Base-by-base conservation (phyloP, 2,888 invertebrate genomes). In the Sphaeridia pumilis region DNA sequence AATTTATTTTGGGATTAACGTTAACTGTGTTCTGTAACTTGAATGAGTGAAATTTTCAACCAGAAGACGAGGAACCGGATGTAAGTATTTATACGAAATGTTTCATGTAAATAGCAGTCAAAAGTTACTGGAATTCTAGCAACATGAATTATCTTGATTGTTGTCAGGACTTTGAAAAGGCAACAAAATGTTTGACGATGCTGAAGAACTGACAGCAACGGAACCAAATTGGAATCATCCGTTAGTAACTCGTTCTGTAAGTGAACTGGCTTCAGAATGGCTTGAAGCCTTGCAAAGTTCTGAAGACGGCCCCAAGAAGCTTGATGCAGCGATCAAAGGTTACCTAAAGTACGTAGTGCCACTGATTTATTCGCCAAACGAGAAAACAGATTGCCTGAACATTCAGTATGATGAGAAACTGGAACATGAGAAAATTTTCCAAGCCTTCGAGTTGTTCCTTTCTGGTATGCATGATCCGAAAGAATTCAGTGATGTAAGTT, bases 381-480 rank as follows among this genome's bases (percentile, higher is more conserved):
- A 78, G 14, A 80, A 82, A 67, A 77, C 80, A 65, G 81, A 78
- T 54, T 83, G 82, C 67, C 68, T 84, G 35, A 81, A 67, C 21
- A 55, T 67, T 21, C 54, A 53, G 3, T 66, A 59, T 53, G 66
- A 70, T 57, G 68, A 69, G 49, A 65, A 63, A n/a, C 25, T 54
- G 34, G 65, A 64, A 1, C 60, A 65, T 43, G 77, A 79, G 63
- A 74, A 82, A 53, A 76, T 92, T 12, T 82, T 87, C 61, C 78
- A 80, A 63, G 79, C 85, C 0, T 67, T 92, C 49, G 84, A 88
- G 68, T 81, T 83, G 67, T 90, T 90, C 67, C 82, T 92, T 48
- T 84, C 54, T 0, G 49, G 85, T 70, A 82, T 83, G 64, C 81
- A 80, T 14, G 77, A 80, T 69, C 79, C 82, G 25, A 72, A 75